phyloP scores from a whole-genome alignment of 1,140 invertebrate genomes.

The Neodiprion fabricii region DNA sequence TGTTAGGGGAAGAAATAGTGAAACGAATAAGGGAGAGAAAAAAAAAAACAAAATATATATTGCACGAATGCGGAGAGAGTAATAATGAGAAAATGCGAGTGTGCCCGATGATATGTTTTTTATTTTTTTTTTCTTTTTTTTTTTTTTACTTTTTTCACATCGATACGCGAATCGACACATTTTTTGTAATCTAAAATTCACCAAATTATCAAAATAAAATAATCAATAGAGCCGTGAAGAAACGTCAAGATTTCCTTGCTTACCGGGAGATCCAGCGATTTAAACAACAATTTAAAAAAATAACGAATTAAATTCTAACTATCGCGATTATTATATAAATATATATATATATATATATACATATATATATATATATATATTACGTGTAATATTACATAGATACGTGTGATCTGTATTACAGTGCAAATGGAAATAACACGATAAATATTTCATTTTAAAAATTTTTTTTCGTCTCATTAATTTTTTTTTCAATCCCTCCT shows the following conservation, averaged over 20 bases:
- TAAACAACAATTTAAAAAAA: conserved; percentile 52
- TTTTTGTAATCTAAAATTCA: no score
- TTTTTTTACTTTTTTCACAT: no score
- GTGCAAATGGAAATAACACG: no score
- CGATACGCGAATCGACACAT: no score
- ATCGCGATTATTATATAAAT: conserved; percentile 43
- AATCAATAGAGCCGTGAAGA: conserved; percentile 53
- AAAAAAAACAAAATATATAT: background rate
- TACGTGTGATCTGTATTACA: no score
- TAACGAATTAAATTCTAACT: conserved; percentile 40
- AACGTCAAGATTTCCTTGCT: conserved; percentile 57
- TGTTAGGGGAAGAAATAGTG: no score
- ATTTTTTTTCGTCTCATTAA: no score
- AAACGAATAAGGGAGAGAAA: no score
- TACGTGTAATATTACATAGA: background rate
- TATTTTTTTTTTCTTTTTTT: no score
- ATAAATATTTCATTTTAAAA: no score
- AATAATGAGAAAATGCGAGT: conserved; percentile 33
- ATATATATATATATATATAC: background rate
- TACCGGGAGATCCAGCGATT: conserved; percentile 59
- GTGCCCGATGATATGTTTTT: background rate
- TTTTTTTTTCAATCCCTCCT: no score
- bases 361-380: background rate
- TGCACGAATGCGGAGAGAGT: conserved; percentile 21
- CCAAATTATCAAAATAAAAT: conserved; percentile 40